Percentiles rank a stretch among this genome's conserved stretches.
phyloP scores from a whole-genome alignment of 2,888 invertebrate genomes.

The Drosophila greeni region DNA sequence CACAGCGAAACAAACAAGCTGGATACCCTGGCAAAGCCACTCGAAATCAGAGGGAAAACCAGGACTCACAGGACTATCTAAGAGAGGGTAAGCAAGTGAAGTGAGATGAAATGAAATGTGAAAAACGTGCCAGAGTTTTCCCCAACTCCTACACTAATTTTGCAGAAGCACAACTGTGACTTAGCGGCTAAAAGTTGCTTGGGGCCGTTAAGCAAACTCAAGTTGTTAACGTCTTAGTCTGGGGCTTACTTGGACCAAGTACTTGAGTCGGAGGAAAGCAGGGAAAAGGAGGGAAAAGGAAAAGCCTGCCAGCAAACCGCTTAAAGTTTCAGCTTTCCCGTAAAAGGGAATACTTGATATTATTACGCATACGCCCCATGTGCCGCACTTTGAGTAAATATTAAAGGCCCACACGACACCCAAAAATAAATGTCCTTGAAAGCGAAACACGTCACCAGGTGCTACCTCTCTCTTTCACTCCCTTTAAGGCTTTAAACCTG shows the following conservation, averaged over 20 bases:
- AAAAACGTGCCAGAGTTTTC: slow-evolving; percentile 57
- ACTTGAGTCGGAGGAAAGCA: not conserved
- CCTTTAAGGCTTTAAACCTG: slow-evolving; percentile 30
- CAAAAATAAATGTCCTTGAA: slow-evolving; percentile 36
- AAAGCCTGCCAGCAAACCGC: not conserved
- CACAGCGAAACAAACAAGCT: slow-evolving; percentile 41
- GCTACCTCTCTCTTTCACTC: not conserved
- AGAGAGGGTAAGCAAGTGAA: slow-evolving; percentile 4
- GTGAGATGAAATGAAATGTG: slow-evolving; percentile 57
- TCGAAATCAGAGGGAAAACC: slow-evolving; percentile 47
- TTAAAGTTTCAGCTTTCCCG: slow-evolving; percentile 9
- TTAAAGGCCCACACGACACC: slow-evolving; percentile 23
- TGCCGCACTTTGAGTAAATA: slow-evolving; percentile 22
- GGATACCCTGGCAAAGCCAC: slow-evolving; percentile 39
- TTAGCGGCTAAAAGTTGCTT: slow-evolving; percentile 12
- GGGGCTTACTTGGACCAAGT: slow-evolving; percentile 12
- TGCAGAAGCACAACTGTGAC: slow-evolving; percentile 15
- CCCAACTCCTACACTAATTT: slow-evolving; percentile 21
- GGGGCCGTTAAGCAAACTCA: slow-evolving; percentile 13
- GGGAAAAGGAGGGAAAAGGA: not conserved
- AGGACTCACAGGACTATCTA: not conserved
- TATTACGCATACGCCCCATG: slow-evolving; percentile 35
- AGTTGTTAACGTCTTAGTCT: slow-evolving; percentile 21
- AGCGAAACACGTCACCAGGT: slow-evolving; percentile 18
- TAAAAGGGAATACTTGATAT: slow-evolving; percentile 37